A percentile compares a stretch with the other conserved stretches of the same genome.
Conservation (phyloP, 2,888 invertebrate species). For the Cephus runcator region DNA sequence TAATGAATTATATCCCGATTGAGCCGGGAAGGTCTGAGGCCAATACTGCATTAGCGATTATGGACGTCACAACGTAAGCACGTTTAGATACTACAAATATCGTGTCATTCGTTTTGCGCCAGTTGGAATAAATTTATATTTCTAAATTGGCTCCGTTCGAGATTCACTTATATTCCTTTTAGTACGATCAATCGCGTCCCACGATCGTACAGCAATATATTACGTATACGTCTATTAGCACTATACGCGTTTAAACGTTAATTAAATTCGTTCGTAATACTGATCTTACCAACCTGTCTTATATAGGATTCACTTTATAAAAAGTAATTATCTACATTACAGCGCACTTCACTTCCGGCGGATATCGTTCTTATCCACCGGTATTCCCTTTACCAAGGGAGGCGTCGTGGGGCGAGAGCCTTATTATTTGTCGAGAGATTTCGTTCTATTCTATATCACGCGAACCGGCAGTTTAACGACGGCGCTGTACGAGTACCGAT, state of each 20-base stretch:
- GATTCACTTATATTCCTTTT: neutral
- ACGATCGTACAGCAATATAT: neutral
- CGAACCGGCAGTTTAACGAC: neutral
- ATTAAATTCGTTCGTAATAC: slow-evolving; percentile 26
- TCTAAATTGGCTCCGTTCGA: neutral
- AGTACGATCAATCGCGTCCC: neutral
- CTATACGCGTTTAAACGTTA: slow-evolving; percentile 9
- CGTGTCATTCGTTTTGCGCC: neutral
- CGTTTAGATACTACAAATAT: neutral
- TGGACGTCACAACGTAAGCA: neutral
- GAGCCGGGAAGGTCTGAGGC: neutral
- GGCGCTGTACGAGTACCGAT: slow-evolving; percentile 24
- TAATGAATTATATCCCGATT: neutral
- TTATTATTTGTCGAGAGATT: slow-evolving; percentile 4
- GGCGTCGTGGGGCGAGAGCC: neutral
- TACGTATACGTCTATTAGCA: neutral
- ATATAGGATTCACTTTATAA: slow-evolving; percentile 20
- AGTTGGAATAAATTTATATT: neutral
- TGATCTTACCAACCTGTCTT: slow-evolving; percentile 9
- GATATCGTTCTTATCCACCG: neutral
- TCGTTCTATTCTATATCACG: neutral
- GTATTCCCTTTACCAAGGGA: neutral
- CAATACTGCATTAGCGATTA: neutral
- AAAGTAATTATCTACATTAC: slow-evolving; percentile 25
- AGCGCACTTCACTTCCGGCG: neutral